Evolutionary conservation across 2,113 vertebrate species (phyloP).

Genomic region (Casuarius casuarius): DNA sequence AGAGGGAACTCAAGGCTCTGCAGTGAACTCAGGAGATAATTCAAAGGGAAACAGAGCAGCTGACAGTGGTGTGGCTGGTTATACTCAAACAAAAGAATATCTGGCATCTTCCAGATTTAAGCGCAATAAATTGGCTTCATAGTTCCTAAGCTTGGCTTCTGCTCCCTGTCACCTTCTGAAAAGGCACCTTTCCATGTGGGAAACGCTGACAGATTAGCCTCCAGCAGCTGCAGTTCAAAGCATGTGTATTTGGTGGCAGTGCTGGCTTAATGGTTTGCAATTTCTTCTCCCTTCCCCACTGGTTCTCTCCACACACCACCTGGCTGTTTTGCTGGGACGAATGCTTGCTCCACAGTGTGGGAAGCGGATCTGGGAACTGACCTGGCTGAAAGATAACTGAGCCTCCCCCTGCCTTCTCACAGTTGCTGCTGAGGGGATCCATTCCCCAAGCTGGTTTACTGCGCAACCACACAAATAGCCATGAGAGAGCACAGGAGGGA

Average conservation of each 20-base stretch:
- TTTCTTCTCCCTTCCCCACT: neutral
- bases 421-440: neutral
- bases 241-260: neutral
- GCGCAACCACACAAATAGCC: neutral
- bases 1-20: neutral
- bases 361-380: neutral
- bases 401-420: accelerated
- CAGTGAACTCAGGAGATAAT: neutral
- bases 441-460: neutral
- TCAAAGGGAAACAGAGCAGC: neutral
- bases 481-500: neutral
- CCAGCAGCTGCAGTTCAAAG: neutral
- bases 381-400: neutral
- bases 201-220: neutral
- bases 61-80: conserved; percentile 1
- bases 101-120: conserved; percentile 10
- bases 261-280: neutral
- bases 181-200: neutral
- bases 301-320: neutral
- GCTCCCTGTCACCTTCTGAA: neutral
- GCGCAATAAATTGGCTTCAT: neutral
- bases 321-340: neutral
- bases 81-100: conserved; percentile 32
- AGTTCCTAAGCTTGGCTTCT: neutral
- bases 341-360: neutral